Evolutionary conservation across 2,888 invertebrate species (phyloP).

Genomic region (Drosophila kuntzei): DNA sequence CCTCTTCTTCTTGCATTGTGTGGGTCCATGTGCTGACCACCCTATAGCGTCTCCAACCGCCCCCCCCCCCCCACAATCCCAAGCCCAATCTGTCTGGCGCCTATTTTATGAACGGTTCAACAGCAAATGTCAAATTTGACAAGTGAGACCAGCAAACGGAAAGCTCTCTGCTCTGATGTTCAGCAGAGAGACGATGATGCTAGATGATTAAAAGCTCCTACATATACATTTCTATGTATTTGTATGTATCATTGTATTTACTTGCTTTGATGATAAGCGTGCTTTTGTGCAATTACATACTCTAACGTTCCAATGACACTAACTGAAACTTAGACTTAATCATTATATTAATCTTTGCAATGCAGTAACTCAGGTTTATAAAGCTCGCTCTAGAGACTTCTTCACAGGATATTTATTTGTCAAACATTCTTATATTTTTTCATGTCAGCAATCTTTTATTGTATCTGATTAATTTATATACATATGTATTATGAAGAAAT

Average conservation of each 20-base stretch:
- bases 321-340: slow-evolving; percentile 12
- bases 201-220: slow-evolving; percentile 18
- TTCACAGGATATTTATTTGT: not conserved
- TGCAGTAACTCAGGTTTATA: not conserved
- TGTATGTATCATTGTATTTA: slow-evolving; percentile 1
- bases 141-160: slow-evolving; percentile 35
- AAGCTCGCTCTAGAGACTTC: not conserved
- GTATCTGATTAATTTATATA: no score
- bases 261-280: slow-evolving; percentile 41
- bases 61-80: slow-evolving; percentile 2
- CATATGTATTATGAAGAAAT: no score
- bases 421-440: not conserved
- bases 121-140: slow-evolving; percentile 79
- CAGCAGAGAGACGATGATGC: slow-evolving; percentile 11
- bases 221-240: not conserved
- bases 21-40: slow-evolving; percentile 23
- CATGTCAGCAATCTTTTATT: not conserved
- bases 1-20: no score
- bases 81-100: slow-evolving; percentile 73
- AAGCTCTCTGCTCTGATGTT: slow-evolving; percentile 23
- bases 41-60: not conserved
- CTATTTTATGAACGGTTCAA: slow-evolving; percentile 76
- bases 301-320: slow-evolving; percentile 22
- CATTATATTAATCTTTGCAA: not conserved
- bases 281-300: slow-evolving; percentile 24